phyloP scores from a whole-genome alignment of 2,113 vertebrate species.

The Nipponia nippon region DNA sequence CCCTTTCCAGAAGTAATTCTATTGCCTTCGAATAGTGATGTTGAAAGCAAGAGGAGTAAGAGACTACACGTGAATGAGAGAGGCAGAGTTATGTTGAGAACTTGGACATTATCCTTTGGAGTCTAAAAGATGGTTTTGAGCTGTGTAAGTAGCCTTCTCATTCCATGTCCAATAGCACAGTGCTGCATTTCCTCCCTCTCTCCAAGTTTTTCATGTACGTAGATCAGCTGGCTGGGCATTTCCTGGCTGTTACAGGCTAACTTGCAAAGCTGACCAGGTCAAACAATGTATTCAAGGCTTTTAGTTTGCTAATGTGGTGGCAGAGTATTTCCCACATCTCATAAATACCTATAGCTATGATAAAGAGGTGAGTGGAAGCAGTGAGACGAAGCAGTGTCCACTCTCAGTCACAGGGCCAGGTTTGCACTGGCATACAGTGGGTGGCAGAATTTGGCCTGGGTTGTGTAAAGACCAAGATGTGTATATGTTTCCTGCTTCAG shows the following conservation, averaged over 20 bases:
- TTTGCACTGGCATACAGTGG: background rate
- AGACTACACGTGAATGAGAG: background rate
- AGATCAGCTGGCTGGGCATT: background rate
- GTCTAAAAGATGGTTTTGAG: background rate
- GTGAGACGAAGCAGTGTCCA: background rate
- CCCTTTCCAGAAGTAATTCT: background rate
- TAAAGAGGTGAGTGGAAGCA: background rate
- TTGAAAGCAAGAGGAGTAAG: background rate
- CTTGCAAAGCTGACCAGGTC: background rate
- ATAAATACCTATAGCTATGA: background rate
- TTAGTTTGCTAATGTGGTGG: background rate
- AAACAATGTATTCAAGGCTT: background rate
- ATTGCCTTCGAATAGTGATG: background rate
- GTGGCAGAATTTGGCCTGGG: slow-evolving; percentile 45
- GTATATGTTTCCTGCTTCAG: slow-evolving; percentile 64
- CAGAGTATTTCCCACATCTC: background rate
- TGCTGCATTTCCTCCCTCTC: background rate
- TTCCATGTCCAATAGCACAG: background rate
- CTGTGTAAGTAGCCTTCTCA: background rate
- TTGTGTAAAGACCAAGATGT: slow-evolving; percentile 30
- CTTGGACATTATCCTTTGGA: background rate
- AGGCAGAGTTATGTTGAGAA: background rate
- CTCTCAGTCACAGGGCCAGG: background rate
- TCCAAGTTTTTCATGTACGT: background rate
- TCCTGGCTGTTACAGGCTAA: background rate